Percentiles rank a stretch among this genome's conserved stretches.
phyloP scores from a whole-genome alignment of 64 coral and sea anemone species.

The Montipora capricornis region DNA sequence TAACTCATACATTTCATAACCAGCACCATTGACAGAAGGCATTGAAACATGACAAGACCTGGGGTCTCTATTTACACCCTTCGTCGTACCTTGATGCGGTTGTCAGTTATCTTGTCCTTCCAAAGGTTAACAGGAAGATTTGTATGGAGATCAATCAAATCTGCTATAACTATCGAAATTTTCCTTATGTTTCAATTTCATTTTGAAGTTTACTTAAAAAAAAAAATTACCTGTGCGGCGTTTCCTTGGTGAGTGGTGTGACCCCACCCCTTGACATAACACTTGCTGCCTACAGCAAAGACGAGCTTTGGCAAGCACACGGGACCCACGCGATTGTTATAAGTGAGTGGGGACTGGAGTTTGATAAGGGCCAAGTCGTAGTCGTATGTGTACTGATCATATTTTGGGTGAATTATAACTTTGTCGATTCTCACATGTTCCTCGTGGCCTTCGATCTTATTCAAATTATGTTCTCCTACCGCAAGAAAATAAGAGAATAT shows the following conservation, averaged over 20 bases:
- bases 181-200: too few species aligned
- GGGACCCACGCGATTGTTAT: conserved; percentile 69
- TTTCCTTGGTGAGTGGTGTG: conserved; percentile 52
- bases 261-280: conserved; percentile 81
- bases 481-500: neutral
- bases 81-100: too few species aligned
- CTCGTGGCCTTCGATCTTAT: conserved; percentile 63
- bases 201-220: too few species aligned
- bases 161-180: too few species aligned
- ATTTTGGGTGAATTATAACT: conserved; percentile 72
- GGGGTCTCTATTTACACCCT: too few species aligned
- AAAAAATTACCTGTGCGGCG: conserved; percentile 28
- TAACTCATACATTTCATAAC: too few species aligned
- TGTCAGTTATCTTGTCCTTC: too few species aligned
- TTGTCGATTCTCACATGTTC: conserved; percentile 63
- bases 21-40: too few species aligned
- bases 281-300: conserved; percentile 40
- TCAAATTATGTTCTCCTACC: conserved; percentile 78
- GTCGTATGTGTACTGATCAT: conserved; percentile 60
- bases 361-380: conserved; percentile 89
- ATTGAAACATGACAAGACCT: too few species aligned
- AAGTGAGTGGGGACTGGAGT: conserved; percentile 66
- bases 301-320: conserved; percentile 68
- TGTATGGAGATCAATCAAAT: too few species aligned
- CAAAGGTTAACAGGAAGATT: too few species aligned